phyloP scores from a whole-genome alignment of 2,113 vertebrate species.

The Elgaria multicarinata region DNA sequence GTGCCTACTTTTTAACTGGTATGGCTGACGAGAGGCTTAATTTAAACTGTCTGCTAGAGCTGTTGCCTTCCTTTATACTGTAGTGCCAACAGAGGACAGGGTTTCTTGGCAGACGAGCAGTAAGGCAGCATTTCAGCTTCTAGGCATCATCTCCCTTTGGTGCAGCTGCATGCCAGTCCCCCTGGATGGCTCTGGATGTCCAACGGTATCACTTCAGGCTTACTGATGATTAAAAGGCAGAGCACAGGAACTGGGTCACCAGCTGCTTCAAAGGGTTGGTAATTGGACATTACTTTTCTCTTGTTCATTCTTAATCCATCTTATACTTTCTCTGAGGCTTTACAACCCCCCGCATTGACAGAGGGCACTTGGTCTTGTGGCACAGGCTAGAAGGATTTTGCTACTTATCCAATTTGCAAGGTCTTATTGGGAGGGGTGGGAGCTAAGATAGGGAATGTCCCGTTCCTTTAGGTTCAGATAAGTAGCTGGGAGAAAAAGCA shows the following conservation, averaged over 20 bases:
- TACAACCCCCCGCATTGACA: rapidly evolving
- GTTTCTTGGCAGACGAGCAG: not conserved
- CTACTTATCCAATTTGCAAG: slow-evolving; percentile 7
- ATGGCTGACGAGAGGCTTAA: rapidly evolving
- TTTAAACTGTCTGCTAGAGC: not conserved
- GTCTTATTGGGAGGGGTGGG: slow-evolving; percentile 3
- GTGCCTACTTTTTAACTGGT: not conserved
- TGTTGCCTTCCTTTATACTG: not conserved
- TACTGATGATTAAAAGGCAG: slow-evolving; percentile 27
- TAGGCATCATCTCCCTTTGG: not conserved
- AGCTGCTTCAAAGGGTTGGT: not conserved
- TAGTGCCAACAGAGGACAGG: not conserved
- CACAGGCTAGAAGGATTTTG: not conserved
- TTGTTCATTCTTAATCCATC: slow-evolving; percentile 1
- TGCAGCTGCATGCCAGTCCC: not conserved
- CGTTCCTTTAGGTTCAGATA: slow-evolving; percentile 55
- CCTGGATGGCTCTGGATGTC: not conserved
- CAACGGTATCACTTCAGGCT: not conserved
- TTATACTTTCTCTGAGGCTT: not conserved
- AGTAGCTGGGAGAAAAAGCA: slow-evolving; percentile 59
- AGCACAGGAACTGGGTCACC: slow-evolving; percentile 16
- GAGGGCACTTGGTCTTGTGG: rapidly evolving
- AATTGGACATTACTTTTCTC: not conserved
- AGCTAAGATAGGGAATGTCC: slow-evolving; percentile 51
- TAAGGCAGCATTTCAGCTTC: not conserved